phyloP scores from a whole-genome alignment of 2,113 vertebrate species.

The Gobio gobio region DNA sequence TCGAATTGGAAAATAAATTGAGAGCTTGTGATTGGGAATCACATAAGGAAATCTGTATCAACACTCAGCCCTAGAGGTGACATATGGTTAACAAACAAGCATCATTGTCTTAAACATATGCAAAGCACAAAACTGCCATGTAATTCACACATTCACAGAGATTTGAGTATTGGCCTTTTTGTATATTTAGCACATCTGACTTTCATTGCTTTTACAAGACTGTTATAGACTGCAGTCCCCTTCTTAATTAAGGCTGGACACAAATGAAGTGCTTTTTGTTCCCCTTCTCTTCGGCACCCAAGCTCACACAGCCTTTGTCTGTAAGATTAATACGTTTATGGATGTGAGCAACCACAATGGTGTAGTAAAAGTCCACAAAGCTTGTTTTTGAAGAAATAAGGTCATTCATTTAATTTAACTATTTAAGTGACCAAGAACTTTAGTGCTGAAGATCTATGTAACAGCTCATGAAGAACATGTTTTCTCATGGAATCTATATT shows the following conservation, averaged over 20 bases:
- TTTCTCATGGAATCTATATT: conserved; percentile 71
- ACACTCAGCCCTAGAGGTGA: neutral
- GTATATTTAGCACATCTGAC: conserved; percentile 64
- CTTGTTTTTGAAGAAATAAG: conserved; percentile 62
- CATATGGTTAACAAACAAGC: neutral
- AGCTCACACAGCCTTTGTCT: conserved; percentile 60
- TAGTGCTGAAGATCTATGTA: conserved; percentile 53
- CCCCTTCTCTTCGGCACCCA: conserved; percentile 57
- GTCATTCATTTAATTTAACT: conserved; percentile 50
- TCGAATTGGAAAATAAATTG: no score
- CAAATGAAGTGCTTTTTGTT: conserved; percentile 61
- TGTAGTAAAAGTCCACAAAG: conserved; percentile 61
- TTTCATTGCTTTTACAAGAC: conserved; percentile 70
- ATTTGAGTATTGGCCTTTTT: conserved; percentile 37
- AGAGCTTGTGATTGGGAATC: neutral
- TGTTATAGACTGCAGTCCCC: conserved; percentile 65
- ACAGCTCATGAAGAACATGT: conserved; percentile 56
- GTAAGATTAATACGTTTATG: conserved; percentile 63
- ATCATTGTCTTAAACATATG: neutral
- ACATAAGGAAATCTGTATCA: neutral
- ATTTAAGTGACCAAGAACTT: conserved; percentile 57
- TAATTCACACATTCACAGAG: conserved; percentile 41
- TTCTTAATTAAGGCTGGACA: conserved; percentile 71
- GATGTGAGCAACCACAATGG: conserved; percentile 49
- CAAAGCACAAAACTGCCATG: neutral